Percentiles rank a stretch among this genome's conserved stretches.
Evolutionary conservation across 2,797 vertebrate genomes (phyloP).

Genomic region (Alauda arvensis): DNA sequence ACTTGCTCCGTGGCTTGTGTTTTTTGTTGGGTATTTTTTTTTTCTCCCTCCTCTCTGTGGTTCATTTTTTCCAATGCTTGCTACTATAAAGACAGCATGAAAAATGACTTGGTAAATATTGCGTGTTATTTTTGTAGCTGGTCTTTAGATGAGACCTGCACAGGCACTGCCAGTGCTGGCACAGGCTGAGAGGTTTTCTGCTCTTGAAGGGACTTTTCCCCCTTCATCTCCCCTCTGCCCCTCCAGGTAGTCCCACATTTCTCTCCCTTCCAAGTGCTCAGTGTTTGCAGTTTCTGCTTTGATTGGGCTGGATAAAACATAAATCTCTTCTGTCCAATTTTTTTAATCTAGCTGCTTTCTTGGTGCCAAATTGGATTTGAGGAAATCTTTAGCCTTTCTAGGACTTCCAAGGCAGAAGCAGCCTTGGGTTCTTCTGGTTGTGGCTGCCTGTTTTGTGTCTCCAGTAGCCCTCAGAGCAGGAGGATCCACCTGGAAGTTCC

Average conservation of each 20-base stretch:
- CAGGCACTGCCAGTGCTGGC: not conserved
- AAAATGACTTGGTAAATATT: constrained; percentile 17
- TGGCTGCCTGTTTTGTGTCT: not conserved
- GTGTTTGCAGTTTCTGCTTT: not conserved
- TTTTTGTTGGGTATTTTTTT: not conserved
- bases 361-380: not conserved
- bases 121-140: constrained; percentile 32
- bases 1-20: not conserved
- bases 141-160: not conserved
- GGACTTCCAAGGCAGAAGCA: not conserved
- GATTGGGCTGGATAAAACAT: not conserved
- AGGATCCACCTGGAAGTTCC: constrained; percentile 17
- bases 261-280: not conserved
- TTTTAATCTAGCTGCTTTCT: not conserved
- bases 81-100: constrained; percentile 12
- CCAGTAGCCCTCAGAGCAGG: not conserved
- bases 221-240: not conserved
- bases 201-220: not conserved
- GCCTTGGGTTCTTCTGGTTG: not conserved
- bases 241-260: not conserved
- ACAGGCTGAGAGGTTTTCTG: not conserved
- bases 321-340: not conserved
- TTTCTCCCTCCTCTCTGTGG: not conserved
- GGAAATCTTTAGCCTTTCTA: not conserved
- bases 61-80: constrained; percentile 13